phyloP scores from a whole-genome alignment of 1,140 invertebrate species.

The Lepidurus arcticus region DNA sequence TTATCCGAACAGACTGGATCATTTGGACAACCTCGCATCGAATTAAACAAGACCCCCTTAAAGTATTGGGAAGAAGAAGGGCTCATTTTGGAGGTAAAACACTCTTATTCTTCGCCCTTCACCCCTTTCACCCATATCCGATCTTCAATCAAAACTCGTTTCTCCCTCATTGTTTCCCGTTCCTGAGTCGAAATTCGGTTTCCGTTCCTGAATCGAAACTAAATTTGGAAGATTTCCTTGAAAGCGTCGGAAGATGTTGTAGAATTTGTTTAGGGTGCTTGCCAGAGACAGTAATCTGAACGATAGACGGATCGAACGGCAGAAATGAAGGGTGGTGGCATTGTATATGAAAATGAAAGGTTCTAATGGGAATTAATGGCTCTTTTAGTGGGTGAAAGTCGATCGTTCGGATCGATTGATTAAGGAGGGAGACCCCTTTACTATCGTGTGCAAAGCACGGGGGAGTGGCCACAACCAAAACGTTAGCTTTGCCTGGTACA shows the following conservation, averaged over 20 bases:
- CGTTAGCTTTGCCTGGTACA: conserved; percentile 27
- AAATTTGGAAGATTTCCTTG: too few species aligned
- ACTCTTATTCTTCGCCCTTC: not conserved
- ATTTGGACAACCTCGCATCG: not conserved
- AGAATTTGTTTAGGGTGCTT: too few species aligned
- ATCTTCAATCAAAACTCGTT: not conserved
- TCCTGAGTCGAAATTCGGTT: too few species aligned
- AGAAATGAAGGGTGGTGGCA: too few species aligned
- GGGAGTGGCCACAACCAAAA: not conserved
- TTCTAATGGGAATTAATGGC: not conserved
- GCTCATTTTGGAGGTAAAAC: not conserved
- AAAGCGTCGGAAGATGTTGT: too few species aligned
- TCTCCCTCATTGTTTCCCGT: not conserved
- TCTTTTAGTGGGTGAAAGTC: conserved; percentile 29
- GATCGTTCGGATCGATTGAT: conserved; percentile 27
- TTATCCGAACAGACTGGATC: not conserved
- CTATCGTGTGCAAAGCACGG: conserved; percentile 28
- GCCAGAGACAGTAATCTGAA: too few species aligned
- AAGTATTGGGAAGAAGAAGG: not conserved
- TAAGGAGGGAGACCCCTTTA: conserved; percentile 29
- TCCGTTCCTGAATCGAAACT: too few species aligned
- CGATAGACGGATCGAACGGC: too few species aligned
- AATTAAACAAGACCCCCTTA: not conserved
- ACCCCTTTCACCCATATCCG: not conserved
- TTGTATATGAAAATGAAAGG: too few species aligned